Evolutionary conservation across 2,888 invertebrate species (phyloP).

Genomic region (Sphecodes monilicornis): DNA sequence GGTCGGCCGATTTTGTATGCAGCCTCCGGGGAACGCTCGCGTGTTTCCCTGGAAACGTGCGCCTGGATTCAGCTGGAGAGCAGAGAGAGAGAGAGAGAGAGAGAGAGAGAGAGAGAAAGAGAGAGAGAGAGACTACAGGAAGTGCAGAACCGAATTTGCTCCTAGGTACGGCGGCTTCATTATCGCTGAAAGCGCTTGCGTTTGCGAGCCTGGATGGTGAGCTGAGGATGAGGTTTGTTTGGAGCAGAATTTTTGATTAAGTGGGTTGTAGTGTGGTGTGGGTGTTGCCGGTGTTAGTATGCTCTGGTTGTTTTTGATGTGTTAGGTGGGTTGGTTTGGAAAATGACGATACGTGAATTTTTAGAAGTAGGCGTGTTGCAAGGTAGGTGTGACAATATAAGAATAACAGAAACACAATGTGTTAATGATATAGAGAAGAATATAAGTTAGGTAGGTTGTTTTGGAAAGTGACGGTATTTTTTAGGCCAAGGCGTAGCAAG

Average conservation of each 20-base stretch:
- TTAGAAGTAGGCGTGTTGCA: too few relatives aligned
- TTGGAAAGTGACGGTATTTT: too few relatives aligned
- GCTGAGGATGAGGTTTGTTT: background rate
- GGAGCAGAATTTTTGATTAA: background rate
- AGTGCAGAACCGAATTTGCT: background rate
- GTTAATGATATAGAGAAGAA: too few relatives aligned
- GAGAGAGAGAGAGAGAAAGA: background rate
- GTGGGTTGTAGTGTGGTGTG: too few relatives aligned
- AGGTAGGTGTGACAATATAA: too few relatives aligned
- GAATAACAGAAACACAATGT: too few relatives aligned
- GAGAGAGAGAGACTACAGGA: background rate
- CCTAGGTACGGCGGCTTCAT: background rate
- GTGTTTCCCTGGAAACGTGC: constrained; percentile 38
- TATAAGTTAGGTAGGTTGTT: too few relatives aligned
- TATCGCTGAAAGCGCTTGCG: background rate
- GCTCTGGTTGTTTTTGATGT: too few relatives aligned
- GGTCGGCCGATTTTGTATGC: constrained; percentile 34
- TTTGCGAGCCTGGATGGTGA: background rate
- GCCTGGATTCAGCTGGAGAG: background rate
- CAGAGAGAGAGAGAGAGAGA: background rate
- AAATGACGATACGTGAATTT: too few relatives aligned
- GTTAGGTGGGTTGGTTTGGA: too few relatives aligned
- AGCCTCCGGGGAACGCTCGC: constrained; percentile 32
- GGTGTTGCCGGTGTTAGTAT: too few relatives aligned
- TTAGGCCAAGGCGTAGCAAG: too few relatives aligned